Percentiles rank a stretch among this genome's conserved stretches.
Evolutionary conservation across 2,888 invertebrate species (phyloP).

Genomic region (Rhamphomyia laevipes): DNA sequence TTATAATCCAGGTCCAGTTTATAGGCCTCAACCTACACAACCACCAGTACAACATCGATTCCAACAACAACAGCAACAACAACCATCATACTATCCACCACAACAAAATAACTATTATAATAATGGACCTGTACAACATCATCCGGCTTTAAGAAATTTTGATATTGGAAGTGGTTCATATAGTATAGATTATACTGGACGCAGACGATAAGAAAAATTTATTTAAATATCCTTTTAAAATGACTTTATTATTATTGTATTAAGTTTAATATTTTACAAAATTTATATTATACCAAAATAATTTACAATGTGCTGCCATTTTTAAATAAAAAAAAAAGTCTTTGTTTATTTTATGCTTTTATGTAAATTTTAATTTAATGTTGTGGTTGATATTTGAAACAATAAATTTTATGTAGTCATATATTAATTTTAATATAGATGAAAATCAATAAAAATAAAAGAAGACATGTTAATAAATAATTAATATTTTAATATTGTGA

Average conservation of each 20-base stretch:
- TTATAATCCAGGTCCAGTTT: constrained; percentile 29
- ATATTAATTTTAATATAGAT: too few relatives aligned
- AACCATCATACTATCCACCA: constrained; percentile 32
- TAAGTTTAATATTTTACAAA: too few relatives aligned
- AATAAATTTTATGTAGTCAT: too few relatives aligned
- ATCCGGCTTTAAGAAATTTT: constrained; percentile 57
- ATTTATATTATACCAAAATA: too few relatives aligned
- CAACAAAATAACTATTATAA: constrained; percentile 29
- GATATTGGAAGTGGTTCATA: constrained; percentile 67
- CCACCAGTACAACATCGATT: constrained; percentile 23
- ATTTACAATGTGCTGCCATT: not conserved
- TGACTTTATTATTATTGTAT: too few relatives aligned
- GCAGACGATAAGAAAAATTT: constrained; percentile 18
- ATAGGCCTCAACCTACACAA: constrained; percentile 24
- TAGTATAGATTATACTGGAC: constrained; percentile 59
- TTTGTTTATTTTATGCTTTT: too few relatives aligned
- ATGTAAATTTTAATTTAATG: too few relatives aligned
- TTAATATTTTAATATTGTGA: too few relatives aligned
- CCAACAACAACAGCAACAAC: constrained; percentile 19
- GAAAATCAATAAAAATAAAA: too few relatives aligned
- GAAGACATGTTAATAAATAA: too few relatives aligned
- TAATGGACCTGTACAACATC: constrained; percentile 50
- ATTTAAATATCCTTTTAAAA: too few relatives aligned
- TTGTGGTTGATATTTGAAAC: too few relatives aligned
- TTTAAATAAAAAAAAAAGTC: not conserved